phyloP scores from a whole-genome alignment of 2,888 invertebrate genomes.

The Oscheius myriophilus region DNA sequence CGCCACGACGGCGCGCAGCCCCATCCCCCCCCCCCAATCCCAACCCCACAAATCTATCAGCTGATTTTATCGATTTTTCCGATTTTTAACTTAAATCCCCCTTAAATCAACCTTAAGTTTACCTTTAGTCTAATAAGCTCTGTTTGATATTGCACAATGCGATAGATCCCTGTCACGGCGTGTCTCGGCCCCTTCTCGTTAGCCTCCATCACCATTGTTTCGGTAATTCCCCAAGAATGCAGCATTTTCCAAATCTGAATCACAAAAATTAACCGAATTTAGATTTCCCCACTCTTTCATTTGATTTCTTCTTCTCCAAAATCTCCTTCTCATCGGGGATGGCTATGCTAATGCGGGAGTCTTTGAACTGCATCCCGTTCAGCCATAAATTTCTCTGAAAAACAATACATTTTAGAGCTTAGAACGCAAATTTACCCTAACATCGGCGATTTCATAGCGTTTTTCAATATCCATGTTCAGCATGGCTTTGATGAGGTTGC shows the following conservation, averaged over 20 bases:
- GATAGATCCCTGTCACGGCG: constrained; percentile 80
- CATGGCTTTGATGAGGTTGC: constrained; percentile 60
- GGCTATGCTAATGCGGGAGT: constrained; percentile 70
- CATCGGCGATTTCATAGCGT: constrained; percentile 71
- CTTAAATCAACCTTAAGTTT: too few species aligned
- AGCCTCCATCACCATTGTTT: constrained; percentile 76
- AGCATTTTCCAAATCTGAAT: constrained; percentile 31
- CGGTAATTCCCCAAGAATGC: constrained; percentile 75
- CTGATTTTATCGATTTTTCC: too few species aligned
- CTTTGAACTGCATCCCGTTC: constrained; percentile 72
- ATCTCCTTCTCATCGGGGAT: constrained; percentile 66
- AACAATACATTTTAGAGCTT: neutral
- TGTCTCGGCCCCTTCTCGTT: constrained; percentile 76
- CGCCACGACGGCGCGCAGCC: too few species aligned
- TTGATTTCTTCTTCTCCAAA: constrained; percentile 51
- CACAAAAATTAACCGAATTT: neutral
- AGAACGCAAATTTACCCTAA: constrained; percentile 57
- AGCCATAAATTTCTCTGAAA: constrained; percentile 75
- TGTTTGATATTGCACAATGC: constrained; percentile 76
- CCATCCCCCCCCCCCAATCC: too few species aligned
- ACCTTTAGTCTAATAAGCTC: constrained; percentile 39
- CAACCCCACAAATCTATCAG: too few species aligned
- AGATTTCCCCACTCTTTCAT: constrained; percentile 38
- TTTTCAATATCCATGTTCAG: constrained; percentile 70
- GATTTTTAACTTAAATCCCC: too few species aligned